Base-by-base conservation (phyloP, 2,797 vertebrate species). In the Pseudotriccus pelzelni region DNA sequence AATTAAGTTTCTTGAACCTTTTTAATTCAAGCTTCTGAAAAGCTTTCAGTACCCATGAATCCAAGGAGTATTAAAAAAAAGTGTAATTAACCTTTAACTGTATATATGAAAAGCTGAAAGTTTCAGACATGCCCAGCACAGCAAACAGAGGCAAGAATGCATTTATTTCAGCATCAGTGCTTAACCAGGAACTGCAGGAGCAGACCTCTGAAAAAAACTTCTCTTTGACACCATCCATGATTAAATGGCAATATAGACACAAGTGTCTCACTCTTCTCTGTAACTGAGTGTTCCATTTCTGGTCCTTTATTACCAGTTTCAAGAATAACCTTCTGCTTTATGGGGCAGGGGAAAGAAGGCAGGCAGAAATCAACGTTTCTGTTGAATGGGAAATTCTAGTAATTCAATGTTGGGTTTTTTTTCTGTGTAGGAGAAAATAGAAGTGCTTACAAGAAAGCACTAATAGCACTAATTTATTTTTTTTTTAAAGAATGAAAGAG, bases 361-460 rank as follows among this genome's bases (percentile, higher is more conserved):
- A 94, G 58, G 55, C 58, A 94, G 91, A 93, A 96, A 94, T 90
- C 89, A 94, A 88, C 91, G 9, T 78, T 94, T 59, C 93, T 81
- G 58, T 60, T 89, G 79, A 94, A 93, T 89, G 21, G 67, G 67
- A 96, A 95, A 92, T 90, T 92, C 83, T 89, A 77, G 78, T 77
- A 90, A 91, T 94, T 87, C 72, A 84, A 58, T 89, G 28, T 67
- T 80, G n/a, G n/a, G n/a, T 62, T n/a, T 88, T 89, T n/a, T 56
- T 84, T 80, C 81, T 50, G 24, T 74, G n/a, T 32, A 58, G 70
- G 27, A 89, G 78, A 92, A 96, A 93, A 96, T 52, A 90, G 52
- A 95, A 91, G 34, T 77, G 60, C 68, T 94, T 68, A 80, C 41
- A 91, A 91, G 63, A 94, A 92, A 84, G 14, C 17, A 79, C 79